Percentiles rank a stretch among this genome's conserved stretches.
phyloP scores from a whole-genome alignment of 2,797 vertebrate species.

The Acanthurus lineatus region DNA sequence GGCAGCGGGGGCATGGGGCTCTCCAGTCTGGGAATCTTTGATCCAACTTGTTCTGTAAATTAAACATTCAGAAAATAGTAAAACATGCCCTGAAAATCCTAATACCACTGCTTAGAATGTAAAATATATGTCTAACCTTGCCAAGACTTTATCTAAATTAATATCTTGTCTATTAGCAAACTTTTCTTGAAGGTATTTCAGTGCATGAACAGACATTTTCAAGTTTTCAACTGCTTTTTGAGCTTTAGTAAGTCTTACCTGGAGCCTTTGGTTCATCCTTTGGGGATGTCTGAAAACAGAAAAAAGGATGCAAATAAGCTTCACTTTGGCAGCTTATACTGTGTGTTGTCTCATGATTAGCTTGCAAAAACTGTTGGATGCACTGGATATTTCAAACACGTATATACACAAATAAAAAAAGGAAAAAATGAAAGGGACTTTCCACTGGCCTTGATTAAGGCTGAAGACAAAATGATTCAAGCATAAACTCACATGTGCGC shows the following conservation, averaged over 20 bases:
- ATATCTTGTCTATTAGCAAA: conserved; percentile 8
- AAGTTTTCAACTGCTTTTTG: neutral
- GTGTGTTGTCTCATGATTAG: too few relatives aligned
- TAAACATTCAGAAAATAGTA: neutral
- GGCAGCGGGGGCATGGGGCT: conserved; percentile 93
- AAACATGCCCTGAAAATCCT: conserved; percentile 5
- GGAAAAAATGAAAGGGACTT: neutral
- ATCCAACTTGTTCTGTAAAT: conserved; percentile 90
- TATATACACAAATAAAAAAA: neutral
- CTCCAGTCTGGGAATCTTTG: conserved; percentile 95
- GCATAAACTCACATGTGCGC: conserved; percentile 88
- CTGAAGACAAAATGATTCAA: neutral
- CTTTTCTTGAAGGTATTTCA: conserved; percentile 2
- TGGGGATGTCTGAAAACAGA: conserved; percentile 88
- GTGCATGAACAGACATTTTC: neutral
- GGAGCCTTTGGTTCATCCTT: conserved; percentile 94
- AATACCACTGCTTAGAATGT: conserved; percentile 5
- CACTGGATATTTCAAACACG: neutral
- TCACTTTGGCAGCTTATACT: neutral
- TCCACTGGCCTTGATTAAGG: neutral
- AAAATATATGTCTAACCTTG: neutral
- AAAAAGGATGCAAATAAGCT: neutral
- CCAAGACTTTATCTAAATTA: conserved; percentile 6
- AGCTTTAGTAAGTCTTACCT: conserved; percentile 80
- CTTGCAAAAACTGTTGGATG: neutral